phyloP scores from a whole-genome alignment of 2,797 vertebrate species.

The Scolopax rusticola region DNA sequence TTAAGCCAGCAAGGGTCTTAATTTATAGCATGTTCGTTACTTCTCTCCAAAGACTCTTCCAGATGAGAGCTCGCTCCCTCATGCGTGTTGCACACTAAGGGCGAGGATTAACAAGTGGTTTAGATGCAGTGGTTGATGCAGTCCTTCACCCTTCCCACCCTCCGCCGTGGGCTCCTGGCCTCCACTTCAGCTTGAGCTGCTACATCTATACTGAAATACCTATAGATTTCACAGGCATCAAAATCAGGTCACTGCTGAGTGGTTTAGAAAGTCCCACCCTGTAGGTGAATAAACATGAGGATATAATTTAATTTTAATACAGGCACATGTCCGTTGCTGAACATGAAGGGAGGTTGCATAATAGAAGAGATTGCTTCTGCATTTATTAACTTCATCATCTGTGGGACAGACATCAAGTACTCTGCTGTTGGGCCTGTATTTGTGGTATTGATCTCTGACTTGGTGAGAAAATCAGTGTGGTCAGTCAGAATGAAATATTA shows the following conservation, averaged over 20 bases:
- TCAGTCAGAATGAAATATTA: not conserved
- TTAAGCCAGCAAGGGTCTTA: slow-evolving; percentile 41
- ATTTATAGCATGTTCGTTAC: slow-evolving; percentile 15
- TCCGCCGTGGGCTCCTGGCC: not conserved
- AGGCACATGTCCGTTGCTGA: not conserved
- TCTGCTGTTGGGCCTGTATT: not conserved
- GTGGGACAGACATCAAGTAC: not conserved
- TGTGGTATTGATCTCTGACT: not conserved
- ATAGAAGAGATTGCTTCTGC: not conserved
- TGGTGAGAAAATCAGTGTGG: not conserved
- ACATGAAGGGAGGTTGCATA: not conserved
- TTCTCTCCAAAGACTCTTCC: slow-evolving; percentile 1
- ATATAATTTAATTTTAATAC: not conserved
- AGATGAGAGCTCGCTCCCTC: not conserved
- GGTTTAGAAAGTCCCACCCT: not conserved
- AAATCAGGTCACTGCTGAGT: not conserved
- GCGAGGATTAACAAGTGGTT: slow-evolving; percentile 21
- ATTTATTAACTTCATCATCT: not conserved
- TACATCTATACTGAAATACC: not conserved
- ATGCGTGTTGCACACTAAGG: not conserved
- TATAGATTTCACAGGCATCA: not conserved
- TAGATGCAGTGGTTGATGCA: not conserved
- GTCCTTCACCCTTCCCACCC: not conserved
- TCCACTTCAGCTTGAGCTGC: not conserved
- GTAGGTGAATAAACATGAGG: not conserved